Conservation (phyloP, 2,888 invertebrate genomes). For the Phortica okadai region DNA sequence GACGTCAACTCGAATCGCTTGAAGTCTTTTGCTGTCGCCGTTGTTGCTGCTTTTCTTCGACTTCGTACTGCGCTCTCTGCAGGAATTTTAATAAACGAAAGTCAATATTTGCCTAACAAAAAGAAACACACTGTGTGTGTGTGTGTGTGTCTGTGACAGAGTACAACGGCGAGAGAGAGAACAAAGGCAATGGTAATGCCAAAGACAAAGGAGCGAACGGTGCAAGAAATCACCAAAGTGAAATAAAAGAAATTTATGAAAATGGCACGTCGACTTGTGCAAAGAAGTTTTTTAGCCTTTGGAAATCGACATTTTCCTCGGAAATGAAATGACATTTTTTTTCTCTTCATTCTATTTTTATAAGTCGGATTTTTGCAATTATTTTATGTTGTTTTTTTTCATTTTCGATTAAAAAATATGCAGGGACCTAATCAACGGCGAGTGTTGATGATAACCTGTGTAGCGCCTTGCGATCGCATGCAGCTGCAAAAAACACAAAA, state of each 20-base stretch:
- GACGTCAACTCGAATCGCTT: background rate
- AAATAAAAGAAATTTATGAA: constrained; percentile 9
- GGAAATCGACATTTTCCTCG: background rate
- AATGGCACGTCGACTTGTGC: background rate
- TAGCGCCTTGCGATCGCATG: constrained; percentile 38
- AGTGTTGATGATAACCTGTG: background rate
- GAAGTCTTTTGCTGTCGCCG: background rate
- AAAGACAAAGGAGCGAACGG: background rate
- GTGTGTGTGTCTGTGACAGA: constrained; percentile 36
- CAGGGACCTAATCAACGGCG: background rate
- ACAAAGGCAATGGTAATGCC: background rate
- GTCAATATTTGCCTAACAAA: constrained; percentile 73
- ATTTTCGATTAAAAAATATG: constrained; percentile 32
- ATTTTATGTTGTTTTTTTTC: background rate
- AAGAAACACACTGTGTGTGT: constrained; percentile 52
- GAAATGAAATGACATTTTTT: background rate
- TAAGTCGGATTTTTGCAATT: background rate
- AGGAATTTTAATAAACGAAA: constrained; percentile 73
- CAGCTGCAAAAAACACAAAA: constrained; percentile 40
- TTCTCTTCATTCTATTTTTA: background rate
- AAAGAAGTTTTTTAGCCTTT: background rate
- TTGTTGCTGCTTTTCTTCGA: constrained; percentile 22
- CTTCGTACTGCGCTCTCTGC: constrained; percentile 54
- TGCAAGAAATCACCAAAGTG: background rate
- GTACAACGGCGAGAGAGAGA: constrained; percentile 28